A percentile compares a stretch with the other conserved stretches of the same genome.
Conservation (phyloP, 2,888 invertebrate species). For the Gastrophysa polygoni region DNA sequence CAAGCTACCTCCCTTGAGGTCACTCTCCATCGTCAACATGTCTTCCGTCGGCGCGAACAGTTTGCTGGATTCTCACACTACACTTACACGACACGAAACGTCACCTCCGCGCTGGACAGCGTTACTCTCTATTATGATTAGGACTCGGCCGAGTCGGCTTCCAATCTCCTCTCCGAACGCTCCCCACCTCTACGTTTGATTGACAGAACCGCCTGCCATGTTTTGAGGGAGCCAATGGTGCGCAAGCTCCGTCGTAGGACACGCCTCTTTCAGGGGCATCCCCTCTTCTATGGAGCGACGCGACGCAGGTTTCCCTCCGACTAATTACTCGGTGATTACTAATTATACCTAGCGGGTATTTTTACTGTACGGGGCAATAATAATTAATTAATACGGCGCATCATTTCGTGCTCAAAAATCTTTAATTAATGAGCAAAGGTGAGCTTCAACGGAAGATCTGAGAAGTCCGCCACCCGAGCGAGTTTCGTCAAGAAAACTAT, state of each 20-base stretch:
- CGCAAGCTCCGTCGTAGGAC: conserved; percentile 33
- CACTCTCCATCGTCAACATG: conserved; percentile 92
- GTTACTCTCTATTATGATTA: conserved; percentile 52
- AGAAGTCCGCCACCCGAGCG: not conserved
- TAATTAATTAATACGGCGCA: conserved; percentile 57
- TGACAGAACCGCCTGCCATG: conserved; percentile 58
- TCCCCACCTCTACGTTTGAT: conserved; percentile 49
- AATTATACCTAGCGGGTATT: conserved; percentile 60
- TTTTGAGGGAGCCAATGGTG: conserved; percentile 51
- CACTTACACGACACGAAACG: conserved; percentile 36
- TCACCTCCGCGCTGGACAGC: conserved; percentile 48
- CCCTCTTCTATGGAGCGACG: conserved; percentile 31
- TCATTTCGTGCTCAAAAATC: conserved; percentile 56
- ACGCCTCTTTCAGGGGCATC: conserved; percentile 35
- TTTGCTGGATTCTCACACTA: conserved; percentile 64
- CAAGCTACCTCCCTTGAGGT: conserved; percentile 86
- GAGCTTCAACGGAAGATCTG: conserved; percentile 7
- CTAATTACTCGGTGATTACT: conserved; percentile 57
- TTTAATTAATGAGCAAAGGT: conserved; percentile 50
- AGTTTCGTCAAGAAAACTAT: too few relatives aligned
- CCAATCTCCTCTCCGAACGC: conserved; percentile 47
- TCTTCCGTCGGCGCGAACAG: conserved; percentile 86
- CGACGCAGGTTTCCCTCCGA: conserved; percentile 39
- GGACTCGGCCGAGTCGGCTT: conserved; percentile 36
- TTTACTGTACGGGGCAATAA: conserved; percentile 57